phyloP scores from a whole-genome alignment of 2,888 invertebrate species.

The Oscheius onirici region DNA sequence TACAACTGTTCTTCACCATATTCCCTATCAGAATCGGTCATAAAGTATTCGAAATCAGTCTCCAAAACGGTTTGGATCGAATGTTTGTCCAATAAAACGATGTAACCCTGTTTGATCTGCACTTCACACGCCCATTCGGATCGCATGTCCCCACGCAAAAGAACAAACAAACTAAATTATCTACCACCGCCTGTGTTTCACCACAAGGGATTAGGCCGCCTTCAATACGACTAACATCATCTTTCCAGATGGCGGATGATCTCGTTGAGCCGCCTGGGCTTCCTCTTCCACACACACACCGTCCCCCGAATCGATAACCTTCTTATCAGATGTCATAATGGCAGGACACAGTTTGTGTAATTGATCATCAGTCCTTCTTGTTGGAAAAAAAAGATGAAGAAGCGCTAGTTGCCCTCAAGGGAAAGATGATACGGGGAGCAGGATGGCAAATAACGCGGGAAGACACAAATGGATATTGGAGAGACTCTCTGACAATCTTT shows the following conservation, averaged over 20 bases:
- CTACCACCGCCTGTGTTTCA: too few species aligned
- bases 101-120: constrained; percentile 30
- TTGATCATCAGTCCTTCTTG: neutral
- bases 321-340: neutral
- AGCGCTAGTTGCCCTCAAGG: neutral
- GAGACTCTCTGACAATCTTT: neutral
- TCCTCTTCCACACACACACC: too few species aligned
- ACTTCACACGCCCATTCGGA: constrained; percentile 27
- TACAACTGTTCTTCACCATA: too few species aligned
- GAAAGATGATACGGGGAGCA: constrained; percentile 22
- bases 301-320: neutral
- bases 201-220: too few species aligned
- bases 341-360: neutral
- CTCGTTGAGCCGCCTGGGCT: neutral
- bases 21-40: too few species aligned
- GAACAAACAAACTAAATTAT: neutral
- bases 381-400: neutral
- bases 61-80: neutral
- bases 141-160: constrained; percentile 12
- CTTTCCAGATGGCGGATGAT: neutral
- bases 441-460: constrained; percentile 20
- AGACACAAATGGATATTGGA: constrained; percentile 16
- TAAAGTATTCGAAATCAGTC: too few species aligned
- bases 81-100: constrained; percentile 21
- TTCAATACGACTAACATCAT: too few species aligned